Evolutionary conservation across 2,113 vertebrate genomes (phyloP), one percentile per base, ranked within the genome.

Genomic region (Ammodytes dubius): DNA sequence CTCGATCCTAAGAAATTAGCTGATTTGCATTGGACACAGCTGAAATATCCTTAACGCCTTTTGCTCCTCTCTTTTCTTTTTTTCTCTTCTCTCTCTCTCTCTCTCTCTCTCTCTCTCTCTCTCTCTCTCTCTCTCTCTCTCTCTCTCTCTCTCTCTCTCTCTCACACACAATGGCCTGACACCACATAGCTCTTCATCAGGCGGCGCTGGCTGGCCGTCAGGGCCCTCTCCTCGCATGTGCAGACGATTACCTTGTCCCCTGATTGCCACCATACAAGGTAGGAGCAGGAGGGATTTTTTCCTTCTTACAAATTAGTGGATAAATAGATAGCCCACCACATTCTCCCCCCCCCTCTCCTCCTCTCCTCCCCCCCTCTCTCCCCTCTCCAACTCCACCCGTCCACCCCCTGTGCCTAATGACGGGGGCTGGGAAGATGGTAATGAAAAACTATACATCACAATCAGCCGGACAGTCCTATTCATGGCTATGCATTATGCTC

Each of bases 381-480:
- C 96, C 96, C 96, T 61, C 67, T 60, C 83, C 91, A 96, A 97
- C 96, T 97, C 97, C 96, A 81, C 85, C 89, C 87, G 79, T 97
- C 89, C 97, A 97, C 96, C 97, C 96, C 97, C 97, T 96, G 97
- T 96, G 96, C 97, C 96, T 97, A 96, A 96, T 97, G 96, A 96
- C 95, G 96, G 95, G 96, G 97, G 96, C 96, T 95, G 97, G 96
- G 96, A 96, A 96, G 94, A 27, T 95, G 89, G 97, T 99, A 99
- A 99, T 99, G 98, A 99, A 99, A 99, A 99, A 98, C 97, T 96
- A 99, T 99, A 99, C 96, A 99, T 99, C 98, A 99, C 98, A 97
- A 99, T 99, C 98, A 99, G 95, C 85, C 86, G 95, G 97, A 97
- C 97, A 98, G 97, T 96, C 96, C 97, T 97, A 97, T 97, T 97